Conservation (phyloP, 2,797 vertebrate genomes). For the Ctenopoma multispine region DNA sequence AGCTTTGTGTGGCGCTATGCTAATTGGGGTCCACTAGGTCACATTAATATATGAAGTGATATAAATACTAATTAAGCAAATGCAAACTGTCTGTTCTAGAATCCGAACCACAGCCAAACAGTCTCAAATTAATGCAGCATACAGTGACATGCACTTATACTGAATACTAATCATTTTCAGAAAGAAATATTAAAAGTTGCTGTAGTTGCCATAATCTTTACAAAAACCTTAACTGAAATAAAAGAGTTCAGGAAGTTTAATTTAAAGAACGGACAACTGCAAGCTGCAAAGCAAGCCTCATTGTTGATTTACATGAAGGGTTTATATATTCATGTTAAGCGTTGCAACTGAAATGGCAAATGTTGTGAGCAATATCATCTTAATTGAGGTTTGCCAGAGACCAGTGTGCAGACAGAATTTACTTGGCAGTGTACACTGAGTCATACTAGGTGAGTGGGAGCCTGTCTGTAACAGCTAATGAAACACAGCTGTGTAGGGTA, state of each 20-base stretch:
- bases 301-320: slow-evolving; percentile 13
- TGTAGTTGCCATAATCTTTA: neutral
- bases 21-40: slow-evolving; percentile 22
- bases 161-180: neutral
- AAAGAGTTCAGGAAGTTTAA: too few species aligned
- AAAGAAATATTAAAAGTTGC: neutral
- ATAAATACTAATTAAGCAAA: slow-evolving; percentile 15
- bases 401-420: slow-evolving; percentile 53
- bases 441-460: slow-evolving; percentile 52
- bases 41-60: slow-evolving; percentile 2
- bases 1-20: slow-evolving; percentile 1
- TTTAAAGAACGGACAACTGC: slow-evolving; percentile 3
- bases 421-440: slow-evolving; percentile 52
- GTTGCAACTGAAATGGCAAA: slow-evolving; percentile 13
- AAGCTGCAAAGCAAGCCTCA: neutral
- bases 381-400: slow-evolving; percentile 38
- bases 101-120: neutral
- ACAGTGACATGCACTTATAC: neutral
- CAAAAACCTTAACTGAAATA: too few species aligned
- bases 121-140: neutral
- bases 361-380: slow-evolving; percentile 30
- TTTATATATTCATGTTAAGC: slow-evolving; percentile 10
- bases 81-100: neutral
- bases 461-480: slow-evolving; percentile 41
- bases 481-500: slow-evolving; percentile 44